Evolutionary conservation across 2,888 invertebrate genomes (phyloP), one percentile per base, ranked within the genome.

Genomic region (Antheraea yamamai): DNA sequence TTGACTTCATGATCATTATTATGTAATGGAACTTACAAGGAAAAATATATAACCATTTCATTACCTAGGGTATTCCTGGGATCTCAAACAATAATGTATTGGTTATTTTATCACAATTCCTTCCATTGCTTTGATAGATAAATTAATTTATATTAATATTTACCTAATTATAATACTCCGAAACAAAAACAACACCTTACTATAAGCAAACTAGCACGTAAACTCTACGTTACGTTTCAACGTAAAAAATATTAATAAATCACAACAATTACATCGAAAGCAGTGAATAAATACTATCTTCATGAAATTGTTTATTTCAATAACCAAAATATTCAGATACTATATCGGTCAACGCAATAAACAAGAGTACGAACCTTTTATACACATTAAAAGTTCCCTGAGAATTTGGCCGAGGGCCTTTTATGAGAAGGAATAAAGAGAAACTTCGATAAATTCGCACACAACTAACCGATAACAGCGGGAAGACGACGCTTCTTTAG

Each of bases 291-390:
- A 58, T 18, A 23, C 7, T n/a, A 12, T 10, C 30, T 66, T 30
- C 10, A 66, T 30, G 16, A 30, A 18, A 12, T 12, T 16, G 16
- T 66, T 30, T 66, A 6, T 66, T 26, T 66, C 30, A 16, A 30
- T 30, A 66, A 30, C 16, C 4, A n/a, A 61, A 61, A 23, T 61
- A 61, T 61, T 7, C 23, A 61, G 61, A 61, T 12, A 23, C n/a
- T 23, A 66, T 66, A 66, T 66, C 64, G 64, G 64, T 30, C 64
- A 66, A 66, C 81, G 81, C 79, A 83, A 79, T 79, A 78, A 81
- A 83, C 79, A 83, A 82, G 78, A 77, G 78, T 81, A 81, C 79
- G 81, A 83, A 81, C 87, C 88, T 79, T 78, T 78, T 78, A 74
- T 76, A 79, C 76, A 77, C 78, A 78, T 81, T 80, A 78, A 79